Evolutionary conservation across 53 echinoderm and acorn worm genomes (phyloP).

Genomic region (Holothuria scabra): DNA sequence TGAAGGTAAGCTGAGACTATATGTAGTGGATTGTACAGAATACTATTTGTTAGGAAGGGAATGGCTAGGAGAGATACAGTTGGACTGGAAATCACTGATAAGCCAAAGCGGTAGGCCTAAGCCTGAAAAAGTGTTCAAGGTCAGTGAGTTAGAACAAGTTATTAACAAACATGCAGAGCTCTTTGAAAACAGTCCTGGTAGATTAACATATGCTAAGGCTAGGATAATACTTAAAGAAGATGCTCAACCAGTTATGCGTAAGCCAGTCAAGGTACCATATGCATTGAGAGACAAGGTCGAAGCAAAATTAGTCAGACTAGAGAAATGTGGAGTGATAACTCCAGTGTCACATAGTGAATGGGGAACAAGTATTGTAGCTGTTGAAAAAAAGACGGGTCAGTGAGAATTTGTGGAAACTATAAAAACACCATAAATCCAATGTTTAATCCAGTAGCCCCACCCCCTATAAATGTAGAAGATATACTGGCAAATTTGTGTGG

Average conservation of each 20-base stretch:
- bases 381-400: constrained; percentile 61
- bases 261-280: constrained; percentile 52
- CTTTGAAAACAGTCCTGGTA: constrained; percentile 37
- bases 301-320: constrained; percentile 45
- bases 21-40: constrained; percentile 50
- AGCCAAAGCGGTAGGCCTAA: not conserved
- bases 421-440: constrained; percentile 59
- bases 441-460: constrained; percentile 66
- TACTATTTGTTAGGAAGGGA: constrained; percentile 56
- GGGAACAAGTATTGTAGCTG: constrained; percentile 56
- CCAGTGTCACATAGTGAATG: constrained; percentile 67
- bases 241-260: constrained; percentile 48
- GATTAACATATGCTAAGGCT: constrained; percentile 51
- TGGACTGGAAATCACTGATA: constrained; percentile 49
- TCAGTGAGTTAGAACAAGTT: not conserved
- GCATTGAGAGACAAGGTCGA: constrained; percentile 57
- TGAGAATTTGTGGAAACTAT: constrained; percentile 73
- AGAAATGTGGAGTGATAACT: constrained; percentile 62
- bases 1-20: constrained; percentile 44
- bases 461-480: constrained; percentile 70
- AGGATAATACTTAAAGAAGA: constrained; percentile 47
- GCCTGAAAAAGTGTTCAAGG: not conserved
- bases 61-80: constrained; percentile 31
- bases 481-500: constrained; percentile 61
- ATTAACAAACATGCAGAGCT: constrained; percentile 31